These are phyloP conservation scores for Hypotaenidia okinawae DNA, from an alignment of 2,797 vertebrate species.

Conservation along the genomic window DNA sequence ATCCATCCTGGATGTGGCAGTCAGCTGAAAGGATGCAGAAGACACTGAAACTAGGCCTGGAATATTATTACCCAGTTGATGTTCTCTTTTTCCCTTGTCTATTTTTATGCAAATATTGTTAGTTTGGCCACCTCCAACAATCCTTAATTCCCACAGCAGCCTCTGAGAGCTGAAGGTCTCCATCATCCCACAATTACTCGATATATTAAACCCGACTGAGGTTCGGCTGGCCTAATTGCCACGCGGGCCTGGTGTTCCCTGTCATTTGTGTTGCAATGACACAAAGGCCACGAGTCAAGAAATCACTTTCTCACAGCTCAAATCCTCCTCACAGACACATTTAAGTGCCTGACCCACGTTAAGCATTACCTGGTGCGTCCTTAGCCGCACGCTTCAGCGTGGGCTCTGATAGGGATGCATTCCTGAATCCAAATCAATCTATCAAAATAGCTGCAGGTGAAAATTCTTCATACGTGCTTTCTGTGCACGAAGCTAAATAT, in stretches of 20 bases:
- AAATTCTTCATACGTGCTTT: slow-evolving; percentile 40
- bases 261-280: background rate
- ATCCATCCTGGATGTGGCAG: background rate
- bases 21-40: background rate
- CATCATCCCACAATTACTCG: slow-evolving; percentile 10
- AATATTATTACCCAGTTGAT: background rate
- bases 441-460: slow-evolving; percentile 58
- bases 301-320: background rate
- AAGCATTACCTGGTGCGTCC: background rate
- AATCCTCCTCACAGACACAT: background rate
- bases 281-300: background rate
- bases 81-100: slow-evolving; percentile 31
- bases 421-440: slow-evolving; percentile 58
- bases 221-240: background rate
- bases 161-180: slow-evolving; percentile 9
- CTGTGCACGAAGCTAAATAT: background rate
- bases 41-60: background rate
- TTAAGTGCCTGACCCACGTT: background rate
- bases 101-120: slow-evolving; percentile 63
- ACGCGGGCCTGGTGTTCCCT: background rate
- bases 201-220: background rate
- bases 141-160: slow-evolving; percentile 43
- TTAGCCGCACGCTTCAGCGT: background rate
- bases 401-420: slow-evolving; percentile 32
- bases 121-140: slow-evolving; percentile 19